phyloP scores from a whole-genome alignment of 2,797 vertebrate species.

The Gallinago solitaria region DNA sequence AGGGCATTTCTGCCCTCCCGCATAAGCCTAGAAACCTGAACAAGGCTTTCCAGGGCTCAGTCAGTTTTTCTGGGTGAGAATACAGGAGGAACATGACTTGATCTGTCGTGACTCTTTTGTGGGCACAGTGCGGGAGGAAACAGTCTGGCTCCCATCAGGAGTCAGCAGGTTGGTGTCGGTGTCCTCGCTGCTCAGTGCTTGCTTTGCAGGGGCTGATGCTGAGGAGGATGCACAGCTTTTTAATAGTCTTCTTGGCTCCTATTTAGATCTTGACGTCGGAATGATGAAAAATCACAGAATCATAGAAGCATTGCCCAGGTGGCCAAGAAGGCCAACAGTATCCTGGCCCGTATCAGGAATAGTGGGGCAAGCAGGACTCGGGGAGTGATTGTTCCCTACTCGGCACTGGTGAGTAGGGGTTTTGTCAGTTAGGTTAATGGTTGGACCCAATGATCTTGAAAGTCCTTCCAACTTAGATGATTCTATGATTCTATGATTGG shows the following conservation, averaged over 20 bases:
- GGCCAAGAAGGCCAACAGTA: neutral
- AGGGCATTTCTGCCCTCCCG: conserved; percentile 18
- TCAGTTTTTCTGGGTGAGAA: neutral
- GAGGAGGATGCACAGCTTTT: neutral
- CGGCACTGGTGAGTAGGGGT: neutral
- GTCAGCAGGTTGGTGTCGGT: neutral
- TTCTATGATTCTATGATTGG: neutral
- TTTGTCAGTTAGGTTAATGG: neutral
- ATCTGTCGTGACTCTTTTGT: fast-evolving
- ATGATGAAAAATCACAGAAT: neutral
- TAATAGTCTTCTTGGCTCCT: neutral
- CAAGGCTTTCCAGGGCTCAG: neutral
- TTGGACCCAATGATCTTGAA: neutral
- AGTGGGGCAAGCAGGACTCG: neutral
- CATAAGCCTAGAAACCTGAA: neutral
- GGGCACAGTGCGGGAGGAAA: fast-evolving
- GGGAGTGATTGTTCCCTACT: neutral
- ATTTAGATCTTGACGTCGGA: neutral
- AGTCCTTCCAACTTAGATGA: neutral
- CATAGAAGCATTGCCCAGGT: neutral
- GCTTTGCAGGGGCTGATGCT: neutral
- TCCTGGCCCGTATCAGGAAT: neutral
- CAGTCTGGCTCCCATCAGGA: neutral
- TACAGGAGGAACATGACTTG: neutral
- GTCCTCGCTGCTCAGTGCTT: neutral